Evolutionary conservation across 2,888 invertebrate genomes (phyloP).

Genomic region (Argyresthia goedartella): DNA sequence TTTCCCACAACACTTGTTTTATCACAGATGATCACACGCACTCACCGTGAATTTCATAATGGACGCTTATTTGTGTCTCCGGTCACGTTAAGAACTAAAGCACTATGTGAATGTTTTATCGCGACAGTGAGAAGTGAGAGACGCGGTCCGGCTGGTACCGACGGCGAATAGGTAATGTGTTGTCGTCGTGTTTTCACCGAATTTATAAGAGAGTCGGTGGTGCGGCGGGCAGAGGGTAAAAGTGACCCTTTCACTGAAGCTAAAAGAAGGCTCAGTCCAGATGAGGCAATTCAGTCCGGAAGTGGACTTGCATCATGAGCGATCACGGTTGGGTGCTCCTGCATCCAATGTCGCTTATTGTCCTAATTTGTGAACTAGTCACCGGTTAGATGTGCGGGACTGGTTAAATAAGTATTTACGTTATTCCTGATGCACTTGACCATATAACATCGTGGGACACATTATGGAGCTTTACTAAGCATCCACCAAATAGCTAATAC

Average conservation of each 20-base stretch:
- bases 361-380: background rate
- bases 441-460: too few relatives aligned
- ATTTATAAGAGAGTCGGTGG: conserved; percentile 62
- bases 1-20: conserved; percentile 5
- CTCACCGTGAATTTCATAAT: conserved; percentile 71
- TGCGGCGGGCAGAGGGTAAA: conserved; percentile 32
- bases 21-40: conserved; percentile 23
- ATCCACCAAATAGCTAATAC: too few relatives aligned
- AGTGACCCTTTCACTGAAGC: conserved; percentile 64
- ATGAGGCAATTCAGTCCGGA: conserved; percentile 57
- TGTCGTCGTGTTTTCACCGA: conserved; percentile 59
- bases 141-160: conserved; percentile 53
- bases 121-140: conserved; percentile 37
- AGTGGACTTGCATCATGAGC: conserved; percentile 44
- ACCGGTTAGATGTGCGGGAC: too few relatives aligned
- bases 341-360: conserved; percentile 29
- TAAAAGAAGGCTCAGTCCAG: conserved; percentile 60
- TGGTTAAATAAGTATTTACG: too few relatives aligned
- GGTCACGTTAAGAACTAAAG: conserved; percentile 52
- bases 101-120: conserved; percentile 36
- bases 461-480: too few relatives aligned
- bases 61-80: conserved; percentile 46
- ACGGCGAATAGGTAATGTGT: conserved; percentile 69
- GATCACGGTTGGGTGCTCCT: conserved; percentile 37
- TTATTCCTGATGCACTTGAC: too few relatives aligned